These are phyloP conservation scores for Amazona finschi DNA, from an alignment of 2,797 vertebrate genomes.

Conservation along the genomic window DNA sequence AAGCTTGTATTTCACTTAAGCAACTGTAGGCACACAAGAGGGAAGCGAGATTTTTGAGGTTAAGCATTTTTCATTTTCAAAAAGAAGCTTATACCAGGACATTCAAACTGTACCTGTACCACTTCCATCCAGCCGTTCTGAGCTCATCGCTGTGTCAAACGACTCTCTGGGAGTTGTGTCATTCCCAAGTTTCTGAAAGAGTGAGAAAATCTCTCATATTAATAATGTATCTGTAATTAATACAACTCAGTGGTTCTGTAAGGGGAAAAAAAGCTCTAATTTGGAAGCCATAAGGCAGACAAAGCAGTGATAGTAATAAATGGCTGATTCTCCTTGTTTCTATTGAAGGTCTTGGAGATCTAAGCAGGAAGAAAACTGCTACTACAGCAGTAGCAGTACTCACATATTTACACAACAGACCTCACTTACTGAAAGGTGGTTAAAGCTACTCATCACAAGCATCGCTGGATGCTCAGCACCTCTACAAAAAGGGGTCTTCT, in stretches of 20 bases:
- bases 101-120: conserved; percentile 77
- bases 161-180: conserved; percentile 71
- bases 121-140: conserved; percentile 83
- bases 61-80: neutral
- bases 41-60: neutral
- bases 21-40: neutral
- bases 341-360: neutral
- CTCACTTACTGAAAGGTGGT: neutral
- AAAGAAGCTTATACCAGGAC: neutral
- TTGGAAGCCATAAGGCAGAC: neutral
- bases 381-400: neutral
- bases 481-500: neutral
- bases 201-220: neutral
- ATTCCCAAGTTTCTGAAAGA: conserved; percentile 78
- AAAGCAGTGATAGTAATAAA: neutral
- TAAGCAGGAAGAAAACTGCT: neutral
- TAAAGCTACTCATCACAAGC: neutral
- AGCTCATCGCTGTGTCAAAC: conserved; percentile 66
- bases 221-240: neutral
- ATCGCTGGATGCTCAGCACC: neutral
- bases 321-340: neutral
- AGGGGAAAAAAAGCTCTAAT: neutral
- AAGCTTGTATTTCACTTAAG: neutral
- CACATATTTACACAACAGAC: neutral
- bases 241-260: neutral